A percentile compares a stretch with the other conserved stretches of the same genome.
These are phyloP conservation scores for Pocillopora damicornis DNA, from an alignment of 64 coral and sea anemone species.

Conservation along the genomic window DNA sequence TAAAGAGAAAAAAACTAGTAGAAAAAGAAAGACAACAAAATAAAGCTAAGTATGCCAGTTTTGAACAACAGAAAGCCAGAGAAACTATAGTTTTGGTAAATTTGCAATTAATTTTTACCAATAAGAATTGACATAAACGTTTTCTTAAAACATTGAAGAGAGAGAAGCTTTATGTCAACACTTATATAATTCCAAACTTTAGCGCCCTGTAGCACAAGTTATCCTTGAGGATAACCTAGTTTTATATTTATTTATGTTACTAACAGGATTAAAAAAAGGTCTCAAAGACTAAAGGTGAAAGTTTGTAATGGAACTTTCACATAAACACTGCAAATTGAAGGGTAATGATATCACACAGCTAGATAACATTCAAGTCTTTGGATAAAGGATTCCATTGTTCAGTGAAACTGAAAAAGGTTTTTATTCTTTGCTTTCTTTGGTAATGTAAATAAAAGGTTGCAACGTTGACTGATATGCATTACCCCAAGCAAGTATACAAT, in stretches of 20 bases:
- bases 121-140: neutral
- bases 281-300: too few species aligned
- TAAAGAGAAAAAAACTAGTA: too few species aligned
- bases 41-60: neutral
- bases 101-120: neutral
- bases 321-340: slow-evolving; percentile 27
- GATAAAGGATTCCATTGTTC: slow-evolving; percentile 20
- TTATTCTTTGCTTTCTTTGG: slow-evolving; percentile 38
- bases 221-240: slow-evolving; percentile 44
- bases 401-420: slow-evolving; percentile 27
- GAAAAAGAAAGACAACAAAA: neutral
- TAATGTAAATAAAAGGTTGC: slow-evolving; percentile 13
- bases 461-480: neutral
- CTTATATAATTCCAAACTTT: too few species aligned
- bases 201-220: neutral
- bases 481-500: too few species aligned
- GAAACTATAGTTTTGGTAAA: neutral
- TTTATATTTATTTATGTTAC: slow-evolving; percentile 12
- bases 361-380: slow-evolving; percentile 25
- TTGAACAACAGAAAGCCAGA: neutral
- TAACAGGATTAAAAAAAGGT: slow-evolving; percentile 45
- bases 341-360: slow-evolving; percentile 32
- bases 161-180: too few species aligned
- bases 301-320: slow-evolving; percentile 10
- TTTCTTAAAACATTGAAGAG: slow-evolving; percentile 1